Base-by-base conservation (phyloP, 2,888 invertebrate genomes). In the Drosophila mimetica region DNA sequence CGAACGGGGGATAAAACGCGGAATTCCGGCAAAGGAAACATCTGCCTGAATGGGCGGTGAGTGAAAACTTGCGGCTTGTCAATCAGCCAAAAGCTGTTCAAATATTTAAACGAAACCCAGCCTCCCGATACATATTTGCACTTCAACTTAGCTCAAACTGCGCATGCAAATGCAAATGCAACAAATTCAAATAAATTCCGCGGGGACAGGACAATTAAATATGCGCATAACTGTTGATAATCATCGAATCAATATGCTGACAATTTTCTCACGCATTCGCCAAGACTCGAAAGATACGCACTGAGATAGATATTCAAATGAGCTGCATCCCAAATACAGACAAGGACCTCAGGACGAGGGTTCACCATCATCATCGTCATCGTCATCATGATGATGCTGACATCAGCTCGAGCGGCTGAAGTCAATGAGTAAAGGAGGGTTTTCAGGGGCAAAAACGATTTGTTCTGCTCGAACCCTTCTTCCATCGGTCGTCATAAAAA, bases 231-330 rank as follows among this genome's bases (percentile, higher is more conserved):
- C 82, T 83, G 77, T 69, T 79, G 87, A 83, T 83, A 83, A 87
- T 83, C 85, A 83, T 79, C 76, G 69, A 85, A 87, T 83, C 82
- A 83, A 83, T 83, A 83, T 87, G 85, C 87, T 85, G 82, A 85
- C 87, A 48, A 87, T 85, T 87, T 83, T 83, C 82, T 83, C 82
- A 83, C 82, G 82, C 85, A 81, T 58, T 57, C 42, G 47, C 44
- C 44, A 37, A 37, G 47, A 25, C 37, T 16, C 41, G 14, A 9
- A 16, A 69, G 59, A 70, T 52, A 61, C 37, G 61, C 34, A 36
- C 52, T 39, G 36, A 48, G 41, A 36, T 51, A 61, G 60, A 67
- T 70, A 82, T 78, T 74, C 74, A 78, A 82, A 78, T 79, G 61
- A 80, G 80, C 16, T 65, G 73, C 77, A 74, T 69, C 74, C 69